phyloP scores from a whole-genome alignment of 1,140 invertebrate species.

The Chlorops oryzae region DNA sequence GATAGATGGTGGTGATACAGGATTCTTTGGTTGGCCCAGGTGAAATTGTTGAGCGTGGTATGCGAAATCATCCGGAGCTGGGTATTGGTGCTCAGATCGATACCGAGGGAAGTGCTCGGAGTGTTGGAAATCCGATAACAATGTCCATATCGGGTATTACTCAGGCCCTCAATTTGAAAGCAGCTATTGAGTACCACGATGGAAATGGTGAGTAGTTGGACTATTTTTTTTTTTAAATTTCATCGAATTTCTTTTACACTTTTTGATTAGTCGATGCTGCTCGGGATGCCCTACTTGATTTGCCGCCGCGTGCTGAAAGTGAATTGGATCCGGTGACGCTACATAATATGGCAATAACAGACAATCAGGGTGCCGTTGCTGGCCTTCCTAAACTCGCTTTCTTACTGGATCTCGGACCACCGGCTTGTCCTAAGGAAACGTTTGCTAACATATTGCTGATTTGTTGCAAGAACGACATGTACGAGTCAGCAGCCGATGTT shows the following conservation, averaged over 20 bases:
- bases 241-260: not conserved
- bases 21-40: constrained; percentile 49
- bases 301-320: constrained; percentile 94
- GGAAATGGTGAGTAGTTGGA: constrained; percentile 77
- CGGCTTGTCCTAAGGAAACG: constrained; percentile 83
- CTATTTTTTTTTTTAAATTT: constrained; percentile 9
- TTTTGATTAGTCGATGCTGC: constrained; percentile 71
- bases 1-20: not conserved
- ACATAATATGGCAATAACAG: constrained; percentile 96
- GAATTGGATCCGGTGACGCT: constrained; percentile 97
- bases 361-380: constrained; percentile 78
- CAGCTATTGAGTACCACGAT: constrained; percentile 95
- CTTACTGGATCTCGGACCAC: constrained; percentile 90
- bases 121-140: constrained; percentile 94
- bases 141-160: constrained; percentile 95
- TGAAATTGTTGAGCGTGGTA: constrained; percentile 94
- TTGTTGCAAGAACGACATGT: constrained; percentile 97
- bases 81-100: constrained; percentile 98
- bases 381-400: constrained; percentile 98
- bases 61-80: constrained; percentile 94
- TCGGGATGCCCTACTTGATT: constrained; percentile 90
- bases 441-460: constrained; percentile 93
- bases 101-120: constrained; percentile 60
- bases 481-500: constrained; percentile 95
- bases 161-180: constrained; percentile 98